These are phyloP conservation scores for Acheta domesticus DNA, from an alignment of 2,888 invertebrate genomes.

Conservation along the genomic window DNA sequence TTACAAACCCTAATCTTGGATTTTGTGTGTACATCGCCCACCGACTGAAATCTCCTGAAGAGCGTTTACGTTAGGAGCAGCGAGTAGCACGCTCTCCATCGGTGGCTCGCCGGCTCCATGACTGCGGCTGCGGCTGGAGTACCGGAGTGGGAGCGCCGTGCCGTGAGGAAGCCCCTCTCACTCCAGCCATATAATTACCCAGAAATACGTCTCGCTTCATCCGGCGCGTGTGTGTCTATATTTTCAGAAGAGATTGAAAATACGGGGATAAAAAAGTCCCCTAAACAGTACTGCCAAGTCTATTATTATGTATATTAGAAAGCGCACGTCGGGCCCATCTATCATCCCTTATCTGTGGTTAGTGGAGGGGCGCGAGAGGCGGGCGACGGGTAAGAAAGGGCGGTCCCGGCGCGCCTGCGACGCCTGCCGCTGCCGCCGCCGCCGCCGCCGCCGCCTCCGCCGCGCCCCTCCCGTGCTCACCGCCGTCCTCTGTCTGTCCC, in stretches of 20 bases:
- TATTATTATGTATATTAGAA: constrained; percentile 9
- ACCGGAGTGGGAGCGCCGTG: background rate
- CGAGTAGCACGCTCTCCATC: no score
- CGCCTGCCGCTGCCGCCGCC: background rate
- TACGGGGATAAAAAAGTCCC: constrained; percentile 18
- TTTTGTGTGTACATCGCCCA: no score
- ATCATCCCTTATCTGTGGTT: constrained; percentile 9
- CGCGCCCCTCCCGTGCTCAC: background rate
- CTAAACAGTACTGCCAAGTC: constrained; percentile 5
- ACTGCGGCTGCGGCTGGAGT: background rate
- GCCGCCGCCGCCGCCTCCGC: background rate
- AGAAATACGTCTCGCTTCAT: constrained; percentile 4
- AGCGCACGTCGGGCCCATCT: constrained; percentile 4
- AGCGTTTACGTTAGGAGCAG: no score
- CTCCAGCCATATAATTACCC: background rate
- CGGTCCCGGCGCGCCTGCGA: no score
- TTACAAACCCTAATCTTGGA: no score
- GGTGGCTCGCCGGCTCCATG: no score
- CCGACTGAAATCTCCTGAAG: no score
- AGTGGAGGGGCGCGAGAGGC: background rate
- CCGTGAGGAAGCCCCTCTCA: background rate
- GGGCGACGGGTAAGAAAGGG: no score
- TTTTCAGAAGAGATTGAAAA: constrained; percentile 9
- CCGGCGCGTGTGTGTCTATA: background rate
- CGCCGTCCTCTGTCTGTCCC: no score